These are phyloP conservation scores for Glaucidium brasilianum DNA, from an alignment of 2,113 vertebrate genomes.

Conservation along the genomic window DNA sequence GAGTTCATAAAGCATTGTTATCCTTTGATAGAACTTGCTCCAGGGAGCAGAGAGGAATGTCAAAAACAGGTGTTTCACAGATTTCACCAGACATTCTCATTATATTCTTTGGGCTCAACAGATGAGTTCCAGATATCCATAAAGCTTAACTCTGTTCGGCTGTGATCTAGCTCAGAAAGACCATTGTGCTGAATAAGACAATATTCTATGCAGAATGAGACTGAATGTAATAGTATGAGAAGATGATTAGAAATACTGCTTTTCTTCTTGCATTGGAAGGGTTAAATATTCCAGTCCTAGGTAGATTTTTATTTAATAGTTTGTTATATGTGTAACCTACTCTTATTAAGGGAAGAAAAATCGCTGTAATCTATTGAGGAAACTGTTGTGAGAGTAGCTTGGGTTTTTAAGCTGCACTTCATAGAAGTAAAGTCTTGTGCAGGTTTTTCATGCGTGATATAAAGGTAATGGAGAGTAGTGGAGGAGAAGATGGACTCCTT, in stretches of 20 bases:
- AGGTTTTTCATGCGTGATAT: neutral
- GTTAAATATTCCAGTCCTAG: neutral
- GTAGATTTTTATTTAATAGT: neutral
- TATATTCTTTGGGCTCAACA: conserved; percentile 1
- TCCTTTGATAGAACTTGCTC: conserved; percentile 57
- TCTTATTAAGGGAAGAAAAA: neutral
- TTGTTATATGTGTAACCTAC: neutral
- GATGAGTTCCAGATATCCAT: neutral
- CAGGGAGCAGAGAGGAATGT: conserved; percentile 49
- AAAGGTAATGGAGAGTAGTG: neutral
- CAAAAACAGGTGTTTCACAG: conserved; percentile 48
- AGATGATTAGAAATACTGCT: neutral
- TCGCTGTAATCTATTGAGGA: neutral
- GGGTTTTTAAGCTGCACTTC: neutral
- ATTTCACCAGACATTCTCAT: conserved; percentile 12
- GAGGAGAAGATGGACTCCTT: neutral
- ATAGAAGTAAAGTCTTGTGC: neutral
- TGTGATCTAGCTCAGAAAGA: neutral
- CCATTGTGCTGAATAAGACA: neutral
- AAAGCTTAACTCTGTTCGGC: neutral
- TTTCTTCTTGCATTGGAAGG: neutral
- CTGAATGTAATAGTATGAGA: neutral
- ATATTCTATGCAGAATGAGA: neutral
- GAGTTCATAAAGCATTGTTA: conserved; percentile 29
- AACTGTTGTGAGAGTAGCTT: neutral